Base-by-base conservation (phyloP, 2,113 vertebrate genomes). In the Jacana jacana region DNA sequence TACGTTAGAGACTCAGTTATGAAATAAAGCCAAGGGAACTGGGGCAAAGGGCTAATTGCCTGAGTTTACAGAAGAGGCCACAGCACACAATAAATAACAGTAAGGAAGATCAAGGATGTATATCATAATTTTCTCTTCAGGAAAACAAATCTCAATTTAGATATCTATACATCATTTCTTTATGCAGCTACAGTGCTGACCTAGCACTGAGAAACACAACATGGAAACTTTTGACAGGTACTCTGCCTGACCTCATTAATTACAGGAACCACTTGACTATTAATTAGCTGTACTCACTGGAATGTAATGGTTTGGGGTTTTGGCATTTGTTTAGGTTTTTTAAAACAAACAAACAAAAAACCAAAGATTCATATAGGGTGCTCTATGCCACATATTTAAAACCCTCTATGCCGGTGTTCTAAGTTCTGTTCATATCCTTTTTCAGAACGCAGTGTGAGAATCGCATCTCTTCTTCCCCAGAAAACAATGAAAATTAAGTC, bases 31-130 rank as follows among this genome's bases (percentile, higher is more conserved):
- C 68, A 92, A 88, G 55, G 91, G 91, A 95, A 95, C 89, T 44
- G 61, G 55, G 95, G 91, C 86, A 92, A 96, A 96, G 66, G 81
- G 89, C 57, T 97, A 97, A 97, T 94, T 97, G 92, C 91, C 87
- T 95, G 82, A 88, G 72, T 92, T 93, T 91, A 93, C 82, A 92
- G 44, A 94, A 86, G 49, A 63, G 93, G 70, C 71, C 91, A 96
- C 44, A 83, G 77, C 52, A 95, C 52, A 75, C 23, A 94, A 95
- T 95, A 90, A 86, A 96, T 77, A 92, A 92, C 64, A 81, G 68
- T n/a, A 96, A 97, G 83, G 68, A 64, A 93, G 57, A 92, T 48
- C 65, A 84, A 60, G 75, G 86, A 75, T 90, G 23, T 72, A 89
- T 96, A 93, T 75, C 57, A 82, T 76, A 16, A 93, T 91, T 95